phyloP scores from a whole-genome alignment of 2,888 invertebrate genomes.

The Brachypterus glaber region DNA sequence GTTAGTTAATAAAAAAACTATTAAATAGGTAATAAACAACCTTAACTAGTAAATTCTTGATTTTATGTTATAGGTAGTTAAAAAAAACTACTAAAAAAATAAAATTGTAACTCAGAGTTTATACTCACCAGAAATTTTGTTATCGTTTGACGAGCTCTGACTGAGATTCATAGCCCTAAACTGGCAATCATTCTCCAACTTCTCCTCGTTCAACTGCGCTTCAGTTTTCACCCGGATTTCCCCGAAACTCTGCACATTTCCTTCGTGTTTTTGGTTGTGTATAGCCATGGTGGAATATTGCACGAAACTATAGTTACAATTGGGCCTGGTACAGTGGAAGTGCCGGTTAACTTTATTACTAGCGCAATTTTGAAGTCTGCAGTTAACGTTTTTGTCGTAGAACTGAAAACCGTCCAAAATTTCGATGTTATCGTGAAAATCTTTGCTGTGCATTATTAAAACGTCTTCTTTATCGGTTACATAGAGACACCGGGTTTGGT shows the following conservation, averaged over 20 bases:
- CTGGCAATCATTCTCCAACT: constrained; percentile 23
- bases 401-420: constrained; percentile 80
- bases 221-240: constrained; percentile 27
- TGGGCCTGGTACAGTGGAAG: constrained; percentile 63
- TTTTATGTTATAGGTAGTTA: neutral
- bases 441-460: constrained; percentile 73
- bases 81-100: neutral
- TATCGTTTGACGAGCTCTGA: constrained; percentile 25
- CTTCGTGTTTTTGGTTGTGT: constrained; percentile 58
- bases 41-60: neutral
- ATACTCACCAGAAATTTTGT: constrained; percentile 37
- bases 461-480: constrained; percentile 70
- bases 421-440: constrained; percentile 74
- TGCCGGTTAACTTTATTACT: constrained; percentile 64
- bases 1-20: no score
- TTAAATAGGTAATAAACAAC: neutral
- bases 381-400: constrained; percentile 65
- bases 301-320: constrained; percentile 64
- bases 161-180: constrained; percentile 36
- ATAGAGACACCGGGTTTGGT: constrained; percentile 70
- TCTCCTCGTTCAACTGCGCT: constrained; percentile 28
- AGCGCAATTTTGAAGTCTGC: constrained; percentile 55
- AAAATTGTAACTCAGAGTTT: neutral
- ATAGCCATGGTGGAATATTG: constrained; percentile 64
- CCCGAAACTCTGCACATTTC: constrained; percentile 14